Base-by-base conservation (phyloP, 2,888 invertebrate genomes). In the Drosophila stalkeri region DNA sequence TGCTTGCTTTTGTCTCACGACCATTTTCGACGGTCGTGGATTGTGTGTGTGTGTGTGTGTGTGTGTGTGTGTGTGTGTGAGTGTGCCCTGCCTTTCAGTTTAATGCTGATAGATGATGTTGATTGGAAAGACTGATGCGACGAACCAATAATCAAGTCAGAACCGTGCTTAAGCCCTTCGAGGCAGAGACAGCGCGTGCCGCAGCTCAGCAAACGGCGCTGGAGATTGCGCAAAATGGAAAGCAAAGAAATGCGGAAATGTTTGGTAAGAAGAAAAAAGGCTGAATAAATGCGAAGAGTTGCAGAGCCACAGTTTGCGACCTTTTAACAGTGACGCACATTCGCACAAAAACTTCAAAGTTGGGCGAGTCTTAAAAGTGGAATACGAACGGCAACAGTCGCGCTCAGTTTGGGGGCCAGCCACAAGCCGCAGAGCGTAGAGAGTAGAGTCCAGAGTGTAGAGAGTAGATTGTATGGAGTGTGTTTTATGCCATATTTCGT, bases 111-210 rank as follows among this genome's bases (percentile, higher is more conserved):
- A 89, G 85, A 85, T 85, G 85, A 85, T 85, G 89, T 75, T 85
- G 85, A 85, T 85, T 85, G 85, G 72, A 84, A 83, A 86, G 87
- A 83, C 86, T 75, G 88, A 88, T 88, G 89, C 83, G 86, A 86
- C 89, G 86, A 82, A 89, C 88, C 85, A 85, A 85, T 89, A 85
- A 85, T 85, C 89, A 85, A 87, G 70, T 87, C 77, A 66, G 79
- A 67, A 77, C 83, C 83, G 54, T 78, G 47, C 75, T 67, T 75
- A 81, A 86, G 89, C 85, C 89, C 85, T 86, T 84, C 82, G 55
- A 66, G 73, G 59, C 60, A 64, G 65, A 54, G 64, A 55, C 67
- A 63, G 72, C 83, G 83, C 77, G 86, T 82, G 85, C 80, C 80
- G 69, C 80, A 87, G 80, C 82, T 84, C 81, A 81, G 52, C 47